A percentile compares a stretch with the other conserved stretches of the same genome.
Evolutionary conservation across 2,888 invertebrate genomes (phyloP).

Genomic region (Cephus sareptanus): DNA sequence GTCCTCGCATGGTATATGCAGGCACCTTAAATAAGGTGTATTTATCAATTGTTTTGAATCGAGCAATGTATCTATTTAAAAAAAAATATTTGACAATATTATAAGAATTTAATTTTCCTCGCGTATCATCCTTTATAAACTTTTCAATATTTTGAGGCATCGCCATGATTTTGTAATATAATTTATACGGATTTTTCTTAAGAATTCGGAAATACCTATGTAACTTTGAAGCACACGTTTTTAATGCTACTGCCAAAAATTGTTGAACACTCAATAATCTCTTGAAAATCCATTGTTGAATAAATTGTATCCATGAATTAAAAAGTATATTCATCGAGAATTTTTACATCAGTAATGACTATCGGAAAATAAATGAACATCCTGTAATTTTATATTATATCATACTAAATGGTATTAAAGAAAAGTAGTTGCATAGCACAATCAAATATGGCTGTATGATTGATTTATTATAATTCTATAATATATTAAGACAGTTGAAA

Average conservation of each 20-base stretch:
- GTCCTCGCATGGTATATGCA: neutral
- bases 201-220: neutral
- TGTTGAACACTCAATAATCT: neutral
- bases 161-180: neutral
- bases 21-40: neutral
- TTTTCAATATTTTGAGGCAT: neutral
- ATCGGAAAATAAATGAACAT: neutral
- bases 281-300: neutral
- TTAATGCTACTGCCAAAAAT: no score
- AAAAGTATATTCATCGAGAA: neutral
- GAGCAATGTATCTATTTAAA: neutral
- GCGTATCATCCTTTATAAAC: neutral
- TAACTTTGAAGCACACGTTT: neutral
- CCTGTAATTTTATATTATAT: neutral
- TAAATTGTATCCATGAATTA: neutral
- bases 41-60: neutral
- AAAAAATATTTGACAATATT: neutral
- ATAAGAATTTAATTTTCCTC: neutral
- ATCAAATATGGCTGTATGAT: neutral
- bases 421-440: neutral
- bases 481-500: constrained; percentile 29
- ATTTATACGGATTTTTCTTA: neutral
- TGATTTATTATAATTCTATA: neutral
- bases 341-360: neutral
- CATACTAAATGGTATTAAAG: neutral